Conservation (phyloP, 1,140 invertebrate species). For the Alviniconcha marisindica region DNA sequence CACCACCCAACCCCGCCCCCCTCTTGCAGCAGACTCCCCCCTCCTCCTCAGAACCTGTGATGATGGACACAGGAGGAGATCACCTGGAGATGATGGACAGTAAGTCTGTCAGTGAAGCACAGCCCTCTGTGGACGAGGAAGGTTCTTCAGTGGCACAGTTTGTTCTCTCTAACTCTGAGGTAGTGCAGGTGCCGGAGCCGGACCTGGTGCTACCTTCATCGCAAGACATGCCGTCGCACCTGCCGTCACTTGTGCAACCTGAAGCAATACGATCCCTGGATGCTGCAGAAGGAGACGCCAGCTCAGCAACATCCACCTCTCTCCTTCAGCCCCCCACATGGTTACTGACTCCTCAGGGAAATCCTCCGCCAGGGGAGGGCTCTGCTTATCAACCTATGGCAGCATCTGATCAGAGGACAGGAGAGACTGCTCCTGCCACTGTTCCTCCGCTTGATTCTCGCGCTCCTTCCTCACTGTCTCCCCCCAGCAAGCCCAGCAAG, state of each 20-base stretch:
- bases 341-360: constrained; percentile 38
- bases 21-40: constrained; percentile 14
- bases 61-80: background rate
- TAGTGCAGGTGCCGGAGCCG: background rate
- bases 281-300: background rate
- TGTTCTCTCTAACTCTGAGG: background rate
- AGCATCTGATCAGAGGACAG: constrained; percentile 10
- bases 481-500: background rate
- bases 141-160: background rate
- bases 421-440: background rate
- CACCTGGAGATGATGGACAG: background rate
- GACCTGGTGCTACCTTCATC: constrained; percentile 17
- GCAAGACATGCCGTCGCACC: background rate
- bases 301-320: constrained; percentile 22
- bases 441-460: background rate
- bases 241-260: background rate
- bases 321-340: constrained; percentile 35
- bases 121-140: background rate
- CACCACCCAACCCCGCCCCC: background rate
- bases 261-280: constrained; percentile 15
- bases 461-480: background rate
- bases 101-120: background rate
- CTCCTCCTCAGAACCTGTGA: constrained; percentile 10
- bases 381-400: constrained; percentile 8
- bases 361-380: constrained; percentile 2